Evolutionary conservation across 2,113 vertebrate species (phyloP).

Genomic region (Motacilla tschutschensis): DNA sequence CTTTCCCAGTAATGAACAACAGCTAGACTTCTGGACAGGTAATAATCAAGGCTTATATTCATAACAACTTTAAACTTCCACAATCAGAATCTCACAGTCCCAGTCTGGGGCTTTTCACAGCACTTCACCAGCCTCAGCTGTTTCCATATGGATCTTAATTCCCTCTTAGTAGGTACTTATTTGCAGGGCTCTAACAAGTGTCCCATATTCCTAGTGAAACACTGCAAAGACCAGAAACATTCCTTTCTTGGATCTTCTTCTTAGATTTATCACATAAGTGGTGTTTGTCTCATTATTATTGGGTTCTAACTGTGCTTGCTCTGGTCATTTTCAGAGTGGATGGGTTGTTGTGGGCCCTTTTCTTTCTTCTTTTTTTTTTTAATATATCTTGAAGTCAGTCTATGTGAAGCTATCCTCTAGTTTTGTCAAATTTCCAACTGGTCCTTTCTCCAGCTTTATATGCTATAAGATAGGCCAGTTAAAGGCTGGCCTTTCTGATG

Average conservation of each 20-base stretch:
- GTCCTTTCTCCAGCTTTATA: neutral
- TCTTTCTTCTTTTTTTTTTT: neutral
- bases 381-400: neutral
- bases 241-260: neutral
- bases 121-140: neutral
- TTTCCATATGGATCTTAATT: neutral
- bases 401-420: neutral
- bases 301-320: neutral
- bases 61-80: neutral
- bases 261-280: neutral
- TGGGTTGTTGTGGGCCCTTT: too few relatives aligned
- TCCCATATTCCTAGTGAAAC: neutral
- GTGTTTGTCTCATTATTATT: neutral
- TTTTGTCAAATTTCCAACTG: constrained; percentile 5
- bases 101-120: fast-evolving
- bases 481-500: neutral
- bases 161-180: neutral
- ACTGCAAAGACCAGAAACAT: neutral
- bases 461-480: neutral
- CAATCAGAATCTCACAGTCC: neutral
- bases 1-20: neutral
- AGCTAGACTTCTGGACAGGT: neutral
- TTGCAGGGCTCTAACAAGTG: neutral
- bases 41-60: neutral
- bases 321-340: neutral